Base-by-base conservation (phyloP, 2,888 invertebrate species). In the Caenorhabditis macrosperma region DNA sequence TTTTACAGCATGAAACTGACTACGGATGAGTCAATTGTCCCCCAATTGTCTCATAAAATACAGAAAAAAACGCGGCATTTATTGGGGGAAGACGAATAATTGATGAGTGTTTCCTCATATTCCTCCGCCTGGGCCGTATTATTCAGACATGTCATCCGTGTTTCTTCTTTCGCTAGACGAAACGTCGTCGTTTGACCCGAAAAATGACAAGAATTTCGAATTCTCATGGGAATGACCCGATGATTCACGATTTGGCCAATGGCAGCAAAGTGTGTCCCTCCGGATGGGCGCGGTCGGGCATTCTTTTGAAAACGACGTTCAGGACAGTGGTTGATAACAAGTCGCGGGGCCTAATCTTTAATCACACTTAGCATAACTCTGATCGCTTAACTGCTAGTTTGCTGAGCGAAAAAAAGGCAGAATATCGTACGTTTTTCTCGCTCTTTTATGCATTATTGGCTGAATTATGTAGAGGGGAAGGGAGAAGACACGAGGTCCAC, bases 241-340 rank as follows among this genome's bases (percentile, higher is more conserved):
- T 74, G 64, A 74, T 48, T 64, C 64, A 74, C 57, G 50, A 74
- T 74, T 74, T 52, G 74, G 30, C 59, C 35, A 50, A 74, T 64
- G 48, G 48, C 54, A 30, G 20, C n/a, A n/a, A n/a, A n/a, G n/a
- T n/a, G n/a, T n/a, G n/a, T n/a, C n/a, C n/a, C n/a, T n/a, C n/a
- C n/a, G n/a, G 30, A 60, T 20, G 71, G 44, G 61, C 24, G 61
- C 61, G 61, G 71, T 50, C 61, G 55, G 33, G 54, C 71, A 44
- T 54, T 54, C 26, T 41, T 54, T 24, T n/a, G 20, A 41, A 24
- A 5, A 35, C 24, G n/a, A 55, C 54, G 54, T 24, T 28, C 17
- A 17, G 15, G 38, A 38, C 15, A 12, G 38, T 38, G 15, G 9
- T 38, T 33, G 33, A 33, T 33, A 38, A 12, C 5, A n/a, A n/a